Evolutionary conservation across 2,888 invertebrate genomes (phyloP).

Genomic region (Stenichneumon culpator): DNA sequence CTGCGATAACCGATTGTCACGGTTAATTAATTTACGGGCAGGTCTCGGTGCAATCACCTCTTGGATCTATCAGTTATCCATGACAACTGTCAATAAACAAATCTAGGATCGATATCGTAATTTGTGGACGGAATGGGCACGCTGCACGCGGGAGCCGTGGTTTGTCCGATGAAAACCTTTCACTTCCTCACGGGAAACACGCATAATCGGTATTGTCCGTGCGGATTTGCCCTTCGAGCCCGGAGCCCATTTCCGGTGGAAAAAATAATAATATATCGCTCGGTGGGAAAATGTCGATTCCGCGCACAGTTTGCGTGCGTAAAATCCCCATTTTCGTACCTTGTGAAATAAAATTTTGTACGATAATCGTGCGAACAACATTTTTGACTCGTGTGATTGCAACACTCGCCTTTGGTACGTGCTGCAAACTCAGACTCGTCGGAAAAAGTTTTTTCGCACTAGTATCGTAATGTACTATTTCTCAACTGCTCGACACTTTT

Average conservation of each 20-base stretch:
- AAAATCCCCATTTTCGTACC: no score
- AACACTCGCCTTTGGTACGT: no score
- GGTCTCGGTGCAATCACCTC: constrained; percentile 32
- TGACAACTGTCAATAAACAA: constrained; percentile 23
- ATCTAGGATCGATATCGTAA: not conserved
- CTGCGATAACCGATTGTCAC: constrained; percentile 51
- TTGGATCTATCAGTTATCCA: constrained; percentile 10
- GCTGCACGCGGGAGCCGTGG: not conserved
- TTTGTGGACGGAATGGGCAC: not conserved
- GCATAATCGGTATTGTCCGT: not conserved
- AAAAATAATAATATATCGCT: no score
- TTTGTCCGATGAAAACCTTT: constrained; percentile 12
- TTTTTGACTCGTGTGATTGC: no score
- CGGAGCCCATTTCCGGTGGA: not conserved
- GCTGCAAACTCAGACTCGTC: no score
- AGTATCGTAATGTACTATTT: not conserved
- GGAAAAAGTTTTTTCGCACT: no score
- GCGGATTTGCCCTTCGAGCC: not conserved
- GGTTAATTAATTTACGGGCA: constrained; percentile 51
- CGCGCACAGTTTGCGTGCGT: no score
- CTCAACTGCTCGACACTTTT: not conserved
- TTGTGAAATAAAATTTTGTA: no score
- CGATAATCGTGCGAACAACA: no score
- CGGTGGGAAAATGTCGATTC: no score
- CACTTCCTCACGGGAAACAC: constrained; percentile 3